phyloP scores from a whole-genome alignment of 2,113 vertebrate genomes.

The Mustelus asterias region DNA sequence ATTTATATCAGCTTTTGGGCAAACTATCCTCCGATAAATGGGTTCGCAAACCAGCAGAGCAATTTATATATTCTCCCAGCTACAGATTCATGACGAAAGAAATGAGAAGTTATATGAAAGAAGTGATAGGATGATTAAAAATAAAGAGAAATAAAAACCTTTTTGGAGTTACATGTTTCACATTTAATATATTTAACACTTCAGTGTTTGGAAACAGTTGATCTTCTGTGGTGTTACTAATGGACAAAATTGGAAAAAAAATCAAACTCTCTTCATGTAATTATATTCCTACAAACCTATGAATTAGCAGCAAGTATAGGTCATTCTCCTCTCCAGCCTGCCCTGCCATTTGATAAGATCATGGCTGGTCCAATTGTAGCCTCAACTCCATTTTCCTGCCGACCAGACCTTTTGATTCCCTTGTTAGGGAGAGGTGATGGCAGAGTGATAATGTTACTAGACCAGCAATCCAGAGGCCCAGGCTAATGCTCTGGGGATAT shows the following conservation, averaged over 20 bases:
- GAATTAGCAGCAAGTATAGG: not conserved
- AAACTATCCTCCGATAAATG: not conserved
- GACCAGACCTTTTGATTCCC: not conserved
- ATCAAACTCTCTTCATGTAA: no score
- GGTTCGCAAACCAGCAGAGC: not conserved
- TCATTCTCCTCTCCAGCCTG: not conserved
- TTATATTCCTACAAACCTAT: not conserved
- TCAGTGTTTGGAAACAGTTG: not conserved
- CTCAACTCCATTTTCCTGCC: not conserved
- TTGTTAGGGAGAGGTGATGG: not conserved
- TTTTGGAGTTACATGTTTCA: not conserved
- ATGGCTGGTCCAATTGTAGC: not conserved
- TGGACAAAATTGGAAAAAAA: not conserved
- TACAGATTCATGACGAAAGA: not conserved
- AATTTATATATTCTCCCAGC: constrained; percentile 2
- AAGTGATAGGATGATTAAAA: not conserved
- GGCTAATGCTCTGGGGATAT: no score
- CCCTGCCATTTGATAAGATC: not conserved
- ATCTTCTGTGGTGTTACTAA: not conserved
- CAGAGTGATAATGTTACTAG: no score
- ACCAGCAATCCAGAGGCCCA: no score
- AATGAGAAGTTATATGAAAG: not conserved
- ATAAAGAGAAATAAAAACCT: not conserved
- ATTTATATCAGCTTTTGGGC: not conserved
- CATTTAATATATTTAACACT: not conserved